Conservation (phyloP, 1,140 invertebrate species). For the Phymastichus coffea region DNA sequence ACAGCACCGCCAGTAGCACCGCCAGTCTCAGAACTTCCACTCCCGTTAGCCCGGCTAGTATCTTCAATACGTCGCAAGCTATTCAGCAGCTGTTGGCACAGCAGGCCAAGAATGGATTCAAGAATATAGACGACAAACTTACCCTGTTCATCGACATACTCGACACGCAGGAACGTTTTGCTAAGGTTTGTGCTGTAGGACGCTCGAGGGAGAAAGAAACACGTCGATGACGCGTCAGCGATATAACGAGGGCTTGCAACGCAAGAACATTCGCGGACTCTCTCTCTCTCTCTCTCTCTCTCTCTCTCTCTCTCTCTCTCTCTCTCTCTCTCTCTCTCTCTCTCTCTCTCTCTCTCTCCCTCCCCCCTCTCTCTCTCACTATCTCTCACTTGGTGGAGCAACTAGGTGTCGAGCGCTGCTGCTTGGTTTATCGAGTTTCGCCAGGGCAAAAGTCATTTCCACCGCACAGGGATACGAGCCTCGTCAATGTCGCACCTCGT, state of each 20-base stretch:
- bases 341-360: slow-evolving; percentile 3
- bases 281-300: slow-evolving; percentile 13
- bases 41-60: slow-evolving; percentile 45
- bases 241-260: slow-evolving; percentile 33
- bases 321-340: slow-evolving; percentile 36
- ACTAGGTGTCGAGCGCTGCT: no score
- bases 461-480: slow-evolving; percentile 6
- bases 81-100: slow-evolving; percentile 67
- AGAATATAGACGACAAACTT: slow-evolving; percentile 73
- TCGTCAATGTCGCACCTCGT: slow-evolving; percentile 9
- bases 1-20: slow-evolving; percentile 17
- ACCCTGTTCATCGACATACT: slow-evolving; percentile 77
- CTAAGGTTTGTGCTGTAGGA: slow-evolving; percentile 64
- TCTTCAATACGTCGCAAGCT: slow-evolving; percentile 58
- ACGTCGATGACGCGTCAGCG: slow-evolving; percentile 18
- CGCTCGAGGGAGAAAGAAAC: neutral
- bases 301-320: slow-evolving; percentile 35
- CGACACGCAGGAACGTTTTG: slow-evolving; percentile 76
- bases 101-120: slow-evolving; percentile 71
- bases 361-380: neutral
- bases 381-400: no score
- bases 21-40: slow-evolving; percentile 45
- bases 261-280: neutral
- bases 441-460: slow-evolving; percentile 20
- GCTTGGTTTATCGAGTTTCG: slow-evolving; percentile 15